Percentiles rank a stretch among this genome's conserved stretches.
Conservation (phyloP, 2,797 vertebrate species). For the Channa striata region DNA sequence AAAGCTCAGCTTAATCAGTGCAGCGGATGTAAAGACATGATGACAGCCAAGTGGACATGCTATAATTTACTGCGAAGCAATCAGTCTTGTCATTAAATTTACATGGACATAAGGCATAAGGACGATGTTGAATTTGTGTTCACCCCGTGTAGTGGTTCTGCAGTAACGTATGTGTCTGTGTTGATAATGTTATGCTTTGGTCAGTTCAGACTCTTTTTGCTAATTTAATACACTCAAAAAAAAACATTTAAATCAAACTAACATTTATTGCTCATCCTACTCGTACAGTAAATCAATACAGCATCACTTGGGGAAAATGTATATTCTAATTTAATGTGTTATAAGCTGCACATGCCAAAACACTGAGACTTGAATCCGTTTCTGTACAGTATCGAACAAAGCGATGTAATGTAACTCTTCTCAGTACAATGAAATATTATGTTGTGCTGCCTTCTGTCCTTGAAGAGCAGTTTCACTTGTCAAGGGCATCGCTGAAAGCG, state of each 20-base stretch:
- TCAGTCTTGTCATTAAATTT: slow-evolving; percentile 70
- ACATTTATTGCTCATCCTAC: neutral
- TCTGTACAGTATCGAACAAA: slow-evolving; percentile 6
- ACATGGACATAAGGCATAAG: slow-evolving; percentile 45
- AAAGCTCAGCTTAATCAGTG: slow-evolving; percentile 45
- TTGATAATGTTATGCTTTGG: slow-evolving; percentile 2
- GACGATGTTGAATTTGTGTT: slow-evolving; percentile 34
- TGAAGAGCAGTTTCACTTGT: neutral
- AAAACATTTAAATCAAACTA: too few species aligned
- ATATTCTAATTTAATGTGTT: slow-evolving; percentile 14
- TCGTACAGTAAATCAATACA: neutral
- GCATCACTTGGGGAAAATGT: too few species aligned
- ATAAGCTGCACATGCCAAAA: slow-evolving; percentile 10
- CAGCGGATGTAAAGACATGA: slow-evolving; percentile 43
- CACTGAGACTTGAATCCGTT: neutral
- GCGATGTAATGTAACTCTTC: neutral
- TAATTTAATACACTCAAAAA: neutral
- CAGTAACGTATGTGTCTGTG: slow-evolving; percentile 23
- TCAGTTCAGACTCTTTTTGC: neutral
- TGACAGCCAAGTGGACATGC: slow-evolving; percentile 54
- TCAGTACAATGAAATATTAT: slow-evolving; percentile 5
- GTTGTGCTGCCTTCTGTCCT: slow-evolving; percentile 12
- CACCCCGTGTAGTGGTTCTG: neutral
- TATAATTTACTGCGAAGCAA: slow-evolving; percentile 61
- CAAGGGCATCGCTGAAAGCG: neutral